A percentile compares a stretch with the other conserved stretches of the same genome.
Conservation (phyloP, 2,113 vertebrate species). For the Struthio camelus region DNA sequence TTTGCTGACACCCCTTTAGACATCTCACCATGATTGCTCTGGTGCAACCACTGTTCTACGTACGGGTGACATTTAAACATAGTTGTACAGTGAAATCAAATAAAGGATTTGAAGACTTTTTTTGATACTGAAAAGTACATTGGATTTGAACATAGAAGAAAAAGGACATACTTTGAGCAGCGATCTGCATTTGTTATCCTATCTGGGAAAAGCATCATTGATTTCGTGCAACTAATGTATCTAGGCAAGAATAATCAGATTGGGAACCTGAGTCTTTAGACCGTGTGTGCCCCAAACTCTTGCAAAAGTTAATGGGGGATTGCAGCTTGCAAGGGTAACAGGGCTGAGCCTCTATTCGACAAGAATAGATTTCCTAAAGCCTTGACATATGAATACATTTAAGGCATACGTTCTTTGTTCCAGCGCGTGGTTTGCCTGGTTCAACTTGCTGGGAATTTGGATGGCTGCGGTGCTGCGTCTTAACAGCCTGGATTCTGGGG, state of each 20-base stretch:
- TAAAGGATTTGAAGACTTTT: neutral
- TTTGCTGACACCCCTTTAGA: conserved; percentile 74
- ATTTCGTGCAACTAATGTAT: conserved; percentile 23
- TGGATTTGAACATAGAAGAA: conserved; percentile 18
- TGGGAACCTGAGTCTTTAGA: neutral
- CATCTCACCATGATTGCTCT: conserved; percentile 59
- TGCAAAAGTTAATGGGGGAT: neutral
- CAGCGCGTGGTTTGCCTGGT: accelerated
- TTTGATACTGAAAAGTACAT: neutral
- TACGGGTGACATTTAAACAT: conserved; percentile 65
- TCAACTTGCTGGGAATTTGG: accelerated
- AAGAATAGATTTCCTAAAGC: neutral
- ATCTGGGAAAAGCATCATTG: neutral
- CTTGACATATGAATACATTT: neutral
- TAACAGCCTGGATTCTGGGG: neutral
- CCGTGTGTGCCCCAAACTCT: neutral
- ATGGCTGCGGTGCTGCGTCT: neutral
- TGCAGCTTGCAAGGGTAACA: neutral
- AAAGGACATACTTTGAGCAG: neutral
- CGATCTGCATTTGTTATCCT: neutral
- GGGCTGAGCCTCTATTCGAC: neutral
- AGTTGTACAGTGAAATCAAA: conserved; percentile 30
- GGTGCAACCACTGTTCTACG: conserved; percentile 37
- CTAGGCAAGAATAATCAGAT: conserved; percentile 21
- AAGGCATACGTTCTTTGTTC: neutral